These are phyloP conservation scores for Mizuhopecten yessoensis DNA, from an alignment of 1,140 invertebrate genomes.

Conservation along the genomic window DNA sequence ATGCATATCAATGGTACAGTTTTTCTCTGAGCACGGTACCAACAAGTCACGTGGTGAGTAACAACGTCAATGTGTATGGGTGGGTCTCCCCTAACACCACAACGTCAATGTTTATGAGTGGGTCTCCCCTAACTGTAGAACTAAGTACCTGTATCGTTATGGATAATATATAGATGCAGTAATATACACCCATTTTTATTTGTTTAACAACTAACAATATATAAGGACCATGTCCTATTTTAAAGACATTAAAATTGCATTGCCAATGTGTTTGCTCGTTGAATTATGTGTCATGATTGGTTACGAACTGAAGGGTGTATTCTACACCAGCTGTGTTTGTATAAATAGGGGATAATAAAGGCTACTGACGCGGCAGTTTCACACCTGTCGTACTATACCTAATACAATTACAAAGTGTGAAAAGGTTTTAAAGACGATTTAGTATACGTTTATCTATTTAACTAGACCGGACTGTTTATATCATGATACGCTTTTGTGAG, in stretches of 20 bases:
- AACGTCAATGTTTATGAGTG: background rate
- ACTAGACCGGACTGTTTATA: background rate
- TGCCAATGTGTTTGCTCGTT: background rate
- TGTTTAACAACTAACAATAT: conserved; percentile 6
- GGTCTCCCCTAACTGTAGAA: too few relatives aligned
- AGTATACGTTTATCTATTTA: background rate
- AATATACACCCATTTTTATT: background rate
- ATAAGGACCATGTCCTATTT: background rate
- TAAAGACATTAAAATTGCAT: too few relatives aligned
- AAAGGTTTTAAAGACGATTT: background rate
- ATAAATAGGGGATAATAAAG: background rate
- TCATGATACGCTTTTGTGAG: background rate
- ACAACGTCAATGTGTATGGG: background rate
- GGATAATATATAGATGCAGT: background rate
- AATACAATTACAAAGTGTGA: background rate
- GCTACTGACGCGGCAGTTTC: conserved; percentile 3
- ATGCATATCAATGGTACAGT: background rate
- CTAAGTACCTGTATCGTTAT: background rate
- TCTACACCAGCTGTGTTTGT: background rate
- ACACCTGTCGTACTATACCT: conserved; percentile 15
- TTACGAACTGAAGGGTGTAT: background rate
- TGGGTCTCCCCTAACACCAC: too few relatives aligned
- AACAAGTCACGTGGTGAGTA: background rate
- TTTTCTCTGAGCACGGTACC: background rate
- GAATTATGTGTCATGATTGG: background rate